Percentiles rank a stretch among this genome's conserved stretches.
Evolutionary conservation across 2,113 vertebrate genomes (phyloP).

Genomic region (Dicaeum eximium): DNA sequence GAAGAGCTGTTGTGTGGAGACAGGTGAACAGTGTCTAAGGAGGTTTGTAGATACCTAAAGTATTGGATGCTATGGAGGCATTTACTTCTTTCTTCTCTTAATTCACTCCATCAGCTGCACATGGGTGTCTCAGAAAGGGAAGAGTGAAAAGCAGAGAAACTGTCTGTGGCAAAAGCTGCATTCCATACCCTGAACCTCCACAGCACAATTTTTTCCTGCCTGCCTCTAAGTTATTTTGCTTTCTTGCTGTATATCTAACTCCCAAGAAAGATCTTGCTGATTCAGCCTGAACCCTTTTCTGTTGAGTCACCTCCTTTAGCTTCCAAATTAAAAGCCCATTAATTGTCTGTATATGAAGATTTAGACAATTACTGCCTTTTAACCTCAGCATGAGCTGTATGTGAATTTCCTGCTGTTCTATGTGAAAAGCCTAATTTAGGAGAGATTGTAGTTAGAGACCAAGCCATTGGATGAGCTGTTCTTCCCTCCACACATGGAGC

Average conservation of each 20-base stretch:
- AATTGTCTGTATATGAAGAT: conserved; percentile 4
- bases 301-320: conserved; percentile 32
- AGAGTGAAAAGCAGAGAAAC: background rate
- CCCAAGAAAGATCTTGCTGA: background rate
- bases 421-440: background rate
- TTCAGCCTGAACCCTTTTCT: conserved; percentile 24
- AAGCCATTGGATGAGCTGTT: background rate
- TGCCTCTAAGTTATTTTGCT: conserved; percentile 5
- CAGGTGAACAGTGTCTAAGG: background rate
- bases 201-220: background rate
- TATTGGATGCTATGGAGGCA: background rate
- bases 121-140: background rate
- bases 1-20: accelerated
- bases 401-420: background rate
- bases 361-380: background rate
- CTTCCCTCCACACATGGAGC: background rate
- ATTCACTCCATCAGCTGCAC: background rate
- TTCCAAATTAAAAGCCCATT: conserved; percentile 23
- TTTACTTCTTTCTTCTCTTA: background rate
- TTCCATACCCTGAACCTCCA: background rate
- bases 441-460: background rate
- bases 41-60: background rate
- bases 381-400: background rate
- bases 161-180: background rate
- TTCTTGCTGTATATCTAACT: background rate